Evolutionary conservation across 2,888 invertebrate species (phyloP), one percentile per base, ranked within the genome.

Genomic region (Brassicogethes aeneus): DNA sequence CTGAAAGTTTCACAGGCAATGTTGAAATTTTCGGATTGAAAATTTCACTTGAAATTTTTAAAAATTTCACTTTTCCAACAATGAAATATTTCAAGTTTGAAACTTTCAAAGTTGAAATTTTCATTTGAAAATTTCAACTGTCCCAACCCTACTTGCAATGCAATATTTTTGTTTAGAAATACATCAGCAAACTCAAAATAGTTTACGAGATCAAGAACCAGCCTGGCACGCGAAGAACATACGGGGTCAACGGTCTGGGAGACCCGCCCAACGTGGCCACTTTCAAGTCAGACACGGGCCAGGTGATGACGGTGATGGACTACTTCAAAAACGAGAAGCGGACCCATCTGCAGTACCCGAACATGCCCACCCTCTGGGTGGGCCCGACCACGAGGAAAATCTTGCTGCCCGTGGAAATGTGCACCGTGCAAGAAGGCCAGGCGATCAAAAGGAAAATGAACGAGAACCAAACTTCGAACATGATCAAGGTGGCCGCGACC

Each of bases 401-500:
- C 35, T 80, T 80, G 54, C 72, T 94, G 40, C 96, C 96, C 0
- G 68, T 85, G 30, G 96, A 96, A 70, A 71, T 92, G 5, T 83
- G 92, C 57, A 74, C 74, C 5, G 79, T 97, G 14, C 72, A 82
- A 1, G 74, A 76, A 30, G 91, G 89, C 1, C 95, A 97, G 64
- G 56, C 67, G 1, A 77, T 83, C 39, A 81, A 82, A 53, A 75
- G 78, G 56, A 93, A 93, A 65, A 72, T 96, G 59, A 84, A 81
- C 3, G 86, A 91, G 17, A 71, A 63, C 17, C 95, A 96, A 66
- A 86, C 94, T 0, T 72, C 85, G 0, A 77, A 75, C 0, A 93
- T 99, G 91, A 93, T 97, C 39, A 79, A 70, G 60, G 73, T 76
- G 31, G 88, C 96, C 0, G 95, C 96, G 0, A 83, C 90, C 0